phyloP scores from a whole-genome alignment of 2,888 invertebrate genomes.

The Doris montereyensis region DNA sequence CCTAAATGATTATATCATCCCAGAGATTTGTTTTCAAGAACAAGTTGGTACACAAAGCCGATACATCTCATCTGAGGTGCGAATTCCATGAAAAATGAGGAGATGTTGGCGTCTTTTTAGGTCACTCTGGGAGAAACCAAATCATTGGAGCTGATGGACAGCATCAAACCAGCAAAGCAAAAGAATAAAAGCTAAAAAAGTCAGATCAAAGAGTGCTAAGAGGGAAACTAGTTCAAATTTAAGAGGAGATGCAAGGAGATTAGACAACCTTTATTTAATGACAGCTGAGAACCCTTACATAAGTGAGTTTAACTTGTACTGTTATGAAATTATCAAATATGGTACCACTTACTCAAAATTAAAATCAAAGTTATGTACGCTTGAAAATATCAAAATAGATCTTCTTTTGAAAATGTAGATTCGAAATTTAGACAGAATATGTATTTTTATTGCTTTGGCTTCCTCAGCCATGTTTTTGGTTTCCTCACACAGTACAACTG shows the following conservation, averaged over 20 bases:
- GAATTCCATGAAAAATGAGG: conserved; percentile 40
- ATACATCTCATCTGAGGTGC: conserved; percentile 25
- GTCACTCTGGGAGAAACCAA: conserved; percentile 41
- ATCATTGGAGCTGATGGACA: conserved; percentile 26
- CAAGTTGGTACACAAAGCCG: conserved; percentile 34
- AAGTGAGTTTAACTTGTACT: too few relatives aligned
- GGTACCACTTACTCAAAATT: too few relatives aligned
- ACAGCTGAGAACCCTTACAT: conserved; percentile 41
- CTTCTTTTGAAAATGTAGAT: too few relatives aligned
- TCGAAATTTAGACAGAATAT: too few relatives aligned
- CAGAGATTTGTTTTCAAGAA: neutral
- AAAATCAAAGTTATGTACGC: too few relatives aligned
- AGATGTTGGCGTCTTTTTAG: conserved; percentile 44
- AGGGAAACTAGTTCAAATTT: too few relatives aligned
- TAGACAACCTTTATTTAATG: conserved; percentile 42
- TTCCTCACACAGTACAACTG: too few relatives aligned
- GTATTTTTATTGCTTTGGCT: too few relatives aligned
- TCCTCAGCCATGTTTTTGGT: too few relatives aligned
- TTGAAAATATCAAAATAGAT: too few relatives aligned
- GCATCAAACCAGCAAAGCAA: conserved; percentile 26
- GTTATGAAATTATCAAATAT: too few relatives aligned
- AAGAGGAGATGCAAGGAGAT: conserved; percentile 20
- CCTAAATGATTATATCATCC: conserved; percentile 13
- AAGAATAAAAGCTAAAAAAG: neutral
- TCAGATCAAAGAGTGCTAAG: conserved; percentile 27